Base-by-base conservation (phyloP, 2,113 vertebrate genomes). In the Tyrannus savana region DNA sequence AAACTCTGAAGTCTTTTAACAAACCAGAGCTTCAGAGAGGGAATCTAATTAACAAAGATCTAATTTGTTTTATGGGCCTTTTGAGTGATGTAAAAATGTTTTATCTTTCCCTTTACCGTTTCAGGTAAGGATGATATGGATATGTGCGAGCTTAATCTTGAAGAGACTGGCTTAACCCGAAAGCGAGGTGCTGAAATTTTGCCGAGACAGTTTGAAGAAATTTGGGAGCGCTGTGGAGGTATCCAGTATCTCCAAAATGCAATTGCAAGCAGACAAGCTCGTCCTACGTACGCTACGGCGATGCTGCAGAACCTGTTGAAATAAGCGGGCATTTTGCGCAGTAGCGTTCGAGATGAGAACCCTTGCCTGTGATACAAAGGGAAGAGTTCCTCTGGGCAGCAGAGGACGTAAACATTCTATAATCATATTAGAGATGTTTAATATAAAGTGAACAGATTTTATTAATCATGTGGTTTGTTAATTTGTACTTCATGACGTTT, bases 81-180 rank as follows among this genome's bases (percentile, higher is more conserved):
- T 63, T 66, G 55, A 60, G 52, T 14, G 6, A 37, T 46, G 24
- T n/a, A 25, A 80, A 71, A 12, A 28, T 14, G 13, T 18, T 79
- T 69, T 68, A 14, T 76, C 82, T 59, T 42, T 46, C n/a, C 15
- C 19, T 73, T 77, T 47, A 8, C 39, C 3, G 1, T 53, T 96
- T 41, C 97, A 99, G 99, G 99, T 30, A 99, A 99, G 91, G 99
- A 99, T 79, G 99, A 99, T 89, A 99, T 99, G 98, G 99, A 99
- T 98, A 99, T 99, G 99, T 99, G 99, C 12, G 99, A 99, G 98
- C 98, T 99, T 87, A 99, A 98, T 63, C 99, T 99, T 50, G 99
- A 99, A 91, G 99, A 99, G 97, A 99, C 99, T 30, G 99, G 99
- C 24, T 98, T 99, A 92, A 99, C 99, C 15, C 97, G 99, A 49